phyloP scores from a whole-genome alignment of 2,113 vertebrate species.

The Ramphastos sulfuratus region DNA sequence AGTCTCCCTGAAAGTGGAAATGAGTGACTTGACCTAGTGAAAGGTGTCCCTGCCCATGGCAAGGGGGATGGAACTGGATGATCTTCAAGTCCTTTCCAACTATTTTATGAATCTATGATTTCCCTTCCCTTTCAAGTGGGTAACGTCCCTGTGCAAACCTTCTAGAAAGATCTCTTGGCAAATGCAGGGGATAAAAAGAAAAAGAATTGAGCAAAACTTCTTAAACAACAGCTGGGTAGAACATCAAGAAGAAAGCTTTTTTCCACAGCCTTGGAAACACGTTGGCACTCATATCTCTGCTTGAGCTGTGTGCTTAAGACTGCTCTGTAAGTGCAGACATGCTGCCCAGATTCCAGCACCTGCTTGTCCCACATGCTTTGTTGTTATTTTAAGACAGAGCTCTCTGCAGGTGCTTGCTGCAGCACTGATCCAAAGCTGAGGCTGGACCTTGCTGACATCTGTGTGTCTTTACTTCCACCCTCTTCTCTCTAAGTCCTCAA shows the following conservation, averaged over 20 bases:
- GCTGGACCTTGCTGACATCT: background rate
- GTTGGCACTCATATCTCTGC: constrained; percentile 17
- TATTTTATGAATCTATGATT: too few relatives aligned
- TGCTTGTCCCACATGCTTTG: background rate
- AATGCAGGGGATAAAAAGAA: fast-evolving
- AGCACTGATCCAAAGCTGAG: background rate
- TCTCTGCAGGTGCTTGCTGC: background rate
- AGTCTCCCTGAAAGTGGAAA: background rate
- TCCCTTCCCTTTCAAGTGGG: background rate
- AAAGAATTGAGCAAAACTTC: background rate
- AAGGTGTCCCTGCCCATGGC: too few relatives aligned
- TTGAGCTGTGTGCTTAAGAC: background rate
- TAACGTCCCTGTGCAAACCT: constrained; percentile 24
- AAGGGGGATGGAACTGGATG: too few relatives aligned
- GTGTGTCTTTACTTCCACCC: background rate
- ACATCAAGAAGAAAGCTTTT: constrained; percentile 27
- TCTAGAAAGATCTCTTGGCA: constrained; percentile 5
- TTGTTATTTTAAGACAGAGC: background rate
- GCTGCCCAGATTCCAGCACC: background rate
- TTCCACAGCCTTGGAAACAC: background rate
- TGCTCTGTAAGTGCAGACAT: background rate
- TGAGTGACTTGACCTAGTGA: background rate
- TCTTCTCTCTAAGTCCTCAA: background rate
- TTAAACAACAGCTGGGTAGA: constrained; percentile 56
- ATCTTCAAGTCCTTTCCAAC: too few relatives aligned